phyloP scores from a whole-genome alignment of 1,140 invertebrate genomes.

The Phthorimaea operculella region DNA sequence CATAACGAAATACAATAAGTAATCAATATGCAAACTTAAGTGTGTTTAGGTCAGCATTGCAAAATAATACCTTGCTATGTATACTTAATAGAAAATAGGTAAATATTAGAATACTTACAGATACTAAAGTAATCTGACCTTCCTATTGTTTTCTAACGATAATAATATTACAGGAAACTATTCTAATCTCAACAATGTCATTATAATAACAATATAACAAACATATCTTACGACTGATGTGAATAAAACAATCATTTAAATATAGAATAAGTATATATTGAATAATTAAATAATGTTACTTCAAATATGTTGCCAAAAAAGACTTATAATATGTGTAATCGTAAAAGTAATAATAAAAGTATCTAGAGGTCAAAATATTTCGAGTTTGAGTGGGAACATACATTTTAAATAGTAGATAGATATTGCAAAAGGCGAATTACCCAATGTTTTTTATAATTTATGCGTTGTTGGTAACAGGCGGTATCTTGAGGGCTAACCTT shows the following conservation, averaged over 20 bases:
- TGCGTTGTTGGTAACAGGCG: slow-evolving; percentile 24
- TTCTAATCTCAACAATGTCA: no score
- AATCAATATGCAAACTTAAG: no score
- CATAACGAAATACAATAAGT: no score
- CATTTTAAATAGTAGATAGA: slow-evolving; percentile 33
- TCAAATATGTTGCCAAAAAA: slow-evolving; percentile 65
- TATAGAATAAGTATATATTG: slow-evolving; percentile 68
- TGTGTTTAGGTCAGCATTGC: no score
- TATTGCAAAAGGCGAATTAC: slow-evolving; percentile 42
- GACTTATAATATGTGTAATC: slow-evolving; percentile 58
- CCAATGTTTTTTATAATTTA: slow-evolving; percentile 24
- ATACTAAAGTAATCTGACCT: no score
- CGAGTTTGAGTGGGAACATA: slow-evolving; percentile 54
- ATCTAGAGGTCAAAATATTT: slow-evolving; percentile 62
- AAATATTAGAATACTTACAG: no score
- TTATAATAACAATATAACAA: no score
- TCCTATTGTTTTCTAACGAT: no score
- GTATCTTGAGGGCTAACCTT: no score
- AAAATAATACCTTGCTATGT: no score
- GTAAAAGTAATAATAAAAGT: slow-evolving; percentile 64
- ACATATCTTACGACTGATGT: neutral
- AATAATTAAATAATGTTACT: slow-evolving; percentile 67
- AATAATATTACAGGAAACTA: no score
- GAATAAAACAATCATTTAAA: slow-evolving; percentile 60
- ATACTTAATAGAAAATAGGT: no score